phyloP scores from a whole-genome alignment of 35 echinoderm and acorn worm genomes.

The Lytechinus variegatus region DNA sequence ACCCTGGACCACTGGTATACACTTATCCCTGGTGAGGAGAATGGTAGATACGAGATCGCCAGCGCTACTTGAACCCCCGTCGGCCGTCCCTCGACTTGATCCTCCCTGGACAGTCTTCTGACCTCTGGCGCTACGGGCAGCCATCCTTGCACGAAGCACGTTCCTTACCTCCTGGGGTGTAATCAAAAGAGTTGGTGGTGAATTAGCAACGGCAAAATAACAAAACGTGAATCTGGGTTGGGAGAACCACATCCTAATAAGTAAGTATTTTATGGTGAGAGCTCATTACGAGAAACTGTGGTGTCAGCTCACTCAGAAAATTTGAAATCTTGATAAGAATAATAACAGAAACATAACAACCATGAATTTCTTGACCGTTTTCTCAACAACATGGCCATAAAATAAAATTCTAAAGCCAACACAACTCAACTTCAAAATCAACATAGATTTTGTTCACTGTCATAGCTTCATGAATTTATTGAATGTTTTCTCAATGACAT shows the following conservation, averaged over 20 bases:
- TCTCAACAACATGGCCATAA: too few relatives aligned
- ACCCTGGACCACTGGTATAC: slow-evolving; percentile 85
- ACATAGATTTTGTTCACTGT: too few relatives aligned
- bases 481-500: too few relatives aligned
- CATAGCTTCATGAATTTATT: too few relatives aligned
- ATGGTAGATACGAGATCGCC: slow-evolving; percentile 31
- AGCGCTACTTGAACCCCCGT: background rate
- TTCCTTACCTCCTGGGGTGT: slow-evolving; percentile 8
- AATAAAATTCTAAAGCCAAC: too few relatives aligned
- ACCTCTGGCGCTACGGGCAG: slow-evolving; percentile 8
- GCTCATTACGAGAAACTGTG: background rate
- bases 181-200: background rate
- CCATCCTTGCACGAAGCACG: slow-evolving; percentile 37
- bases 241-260: background rate
- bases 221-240: background rate
- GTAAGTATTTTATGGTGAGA: background rate
- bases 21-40: slow-evolving; percentile 72
- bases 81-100: background rate
- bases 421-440: too few relatives aligned
- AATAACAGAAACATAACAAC: too few relatives aligned
- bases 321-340: background rate
- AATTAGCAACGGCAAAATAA: background rate
- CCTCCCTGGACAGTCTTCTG: background rate
- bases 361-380: too few relatives aligned
- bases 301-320: background rate